A percentile compares a stretch with the other conserved stretches of the same genome.
Conservation (phyloP, 2,797 vertebrate genomes). For the Myotis daubentonii region DNA sequence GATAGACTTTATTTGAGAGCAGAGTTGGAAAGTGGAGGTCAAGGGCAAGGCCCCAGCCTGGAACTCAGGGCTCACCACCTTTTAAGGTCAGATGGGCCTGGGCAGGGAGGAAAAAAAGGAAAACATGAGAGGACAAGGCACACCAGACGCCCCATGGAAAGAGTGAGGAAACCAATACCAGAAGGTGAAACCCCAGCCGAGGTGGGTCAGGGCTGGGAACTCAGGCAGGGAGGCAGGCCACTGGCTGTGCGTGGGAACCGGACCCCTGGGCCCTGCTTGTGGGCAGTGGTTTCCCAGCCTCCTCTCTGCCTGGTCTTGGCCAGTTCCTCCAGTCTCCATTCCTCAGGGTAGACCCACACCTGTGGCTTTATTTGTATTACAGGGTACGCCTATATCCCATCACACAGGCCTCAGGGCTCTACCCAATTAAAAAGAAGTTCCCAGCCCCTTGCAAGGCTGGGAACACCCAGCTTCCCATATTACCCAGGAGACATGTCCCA, state of each 20-base stretch:
- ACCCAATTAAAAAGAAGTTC: conserved; percentile 77
- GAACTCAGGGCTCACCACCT: background rate
- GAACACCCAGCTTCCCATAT: conserved; percentile 64
- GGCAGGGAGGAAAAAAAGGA: conserved; percentile 10
- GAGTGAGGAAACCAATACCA: conserved; percentile 68
- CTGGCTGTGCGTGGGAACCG: conserved; percentile 49
- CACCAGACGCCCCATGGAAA: conserved; percentile 52
- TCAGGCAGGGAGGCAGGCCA: background rate
- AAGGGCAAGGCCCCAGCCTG: background rate
- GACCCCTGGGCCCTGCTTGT: conserved; percentile 30
- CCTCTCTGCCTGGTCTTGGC: conserved; percentile 62
- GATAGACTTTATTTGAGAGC: background rate
- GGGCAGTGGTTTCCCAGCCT: conserved; percentile 37
- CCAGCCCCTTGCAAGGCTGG: conserved; percentile 68
- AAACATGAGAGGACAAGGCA: background rate
- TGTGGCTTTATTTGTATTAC: conserved; percentile 74
- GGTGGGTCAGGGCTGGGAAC: background rate
- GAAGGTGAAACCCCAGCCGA: conserved; percentile 6
- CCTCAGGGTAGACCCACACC: conserved; percentile 78
- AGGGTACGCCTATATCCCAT: conserved; percentile 75
- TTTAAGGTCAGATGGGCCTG: background rate
- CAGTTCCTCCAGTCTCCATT: conserved; percentile 73
- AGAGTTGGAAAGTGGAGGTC: background rate
- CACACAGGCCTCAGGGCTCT: conserved; percentile 76
- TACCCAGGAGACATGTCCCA: background rate